These are phyloP conservation scores for Poecilia picta DNA, from an alignment of 2,797 vertebrate species.

Conservation along the genomic window DNA sequence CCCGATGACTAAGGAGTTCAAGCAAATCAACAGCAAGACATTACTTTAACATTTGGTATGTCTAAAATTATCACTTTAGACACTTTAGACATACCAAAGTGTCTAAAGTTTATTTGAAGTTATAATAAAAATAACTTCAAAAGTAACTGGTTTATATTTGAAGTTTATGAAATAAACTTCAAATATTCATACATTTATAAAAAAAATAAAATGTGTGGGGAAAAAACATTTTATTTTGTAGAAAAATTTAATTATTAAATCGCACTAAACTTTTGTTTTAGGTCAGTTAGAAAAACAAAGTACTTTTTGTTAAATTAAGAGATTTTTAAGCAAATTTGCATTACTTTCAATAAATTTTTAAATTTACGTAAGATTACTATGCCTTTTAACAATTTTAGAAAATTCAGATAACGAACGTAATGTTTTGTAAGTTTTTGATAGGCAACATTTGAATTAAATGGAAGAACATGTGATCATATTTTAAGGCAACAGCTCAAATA, in stretches of 20 bases:
- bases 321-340: neutral
- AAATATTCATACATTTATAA: no score
- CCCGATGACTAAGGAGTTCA: no score
- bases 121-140: no score
- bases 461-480: neutral
- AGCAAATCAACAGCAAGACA: no score
- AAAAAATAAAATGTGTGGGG: no score
- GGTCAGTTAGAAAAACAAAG: neutral
- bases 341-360: neutral
- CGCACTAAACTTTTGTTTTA: neutral
- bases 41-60: no score
- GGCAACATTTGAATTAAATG: neutral
- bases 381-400: neutral
- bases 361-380: neutral
- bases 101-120: no score
- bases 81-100: no score
- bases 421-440: neutral
- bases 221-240: no score
- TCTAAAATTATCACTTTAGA: no score
- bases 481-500: neutral
- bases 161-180: neutral
- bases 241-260: neutral
- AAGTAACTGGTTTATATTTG: neutral
- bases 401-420: neutral
- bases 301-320: neutral